Conservation (phyloP, 2,797 vertebrate genomes). For the Notamacropus eugenii region DNA sequence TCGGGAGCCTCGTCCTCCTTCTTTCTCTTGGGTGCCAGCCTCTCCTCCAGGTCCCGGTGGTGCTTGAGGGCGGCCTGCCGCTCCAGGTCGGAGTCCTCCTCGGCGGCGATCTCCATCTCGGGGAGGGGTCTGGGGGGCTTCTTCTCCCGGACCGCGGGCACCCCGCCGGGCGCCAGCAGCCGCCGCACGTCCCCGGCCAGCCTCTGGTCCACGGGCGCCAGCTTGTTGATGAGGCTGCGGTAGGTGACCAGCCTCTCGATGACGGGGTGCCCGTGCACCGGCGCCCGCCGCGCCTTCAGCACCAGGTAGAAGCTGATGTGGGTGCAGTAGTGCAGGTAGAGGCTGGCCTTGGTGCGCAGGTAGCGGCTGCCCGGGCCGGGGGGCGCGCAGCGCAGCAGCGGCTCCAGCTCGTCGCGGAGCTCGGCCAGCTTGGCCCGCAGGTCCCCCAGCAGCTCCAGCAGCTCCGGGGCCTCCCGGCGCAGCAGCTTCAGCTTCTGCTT, state of each 20-base stretch:
- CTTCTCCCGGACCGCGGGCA: neutral
- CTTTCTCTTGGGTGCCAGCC: constrained; percentile 90
- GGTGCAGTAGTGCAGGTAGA: constrained; percentile 97
- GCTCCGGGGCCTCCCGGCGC: constrained; percentile 95
- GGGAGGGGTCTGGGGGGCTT: too few species aligned
- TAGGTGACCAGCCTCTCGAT: constrained; percentile 94
- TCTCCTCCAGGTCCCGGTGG: constrained; percentile 88
- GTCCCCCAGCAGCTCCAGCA: constrained; percentile 95
- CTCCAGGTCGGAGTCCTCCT: constrained; percentile 85
- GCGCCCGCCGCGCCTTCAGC: constrained; percentile 92
- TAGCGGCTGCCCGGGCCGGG: constrained; percentile 92
- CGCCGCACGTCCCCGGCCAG: constrained; percentile 88
- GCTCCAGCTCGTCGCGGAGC: constrained; percentile 92
- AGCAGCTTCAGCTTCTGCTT: constrained; percentile 96
- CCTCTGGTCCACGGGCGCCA: constrained; percentile 88
- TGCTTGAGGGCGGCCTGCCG: constrained; percentile 90
- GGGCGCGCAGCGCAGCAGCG: constrained; percentile 89
- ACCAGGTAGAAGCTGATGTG: constrained; percentile 98
- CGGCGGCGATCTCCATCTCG: too few species aligned
- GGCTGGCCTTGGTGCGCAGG: constrained; percentile 92
- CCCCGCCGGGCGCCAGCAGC: constrained; percentile 84
- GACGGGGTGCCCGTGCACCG: constrained; percentile 93
- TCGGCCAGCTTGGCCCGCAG: constrained; percentile 93
- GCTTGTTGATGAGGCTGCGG: constrained; percentile 94
- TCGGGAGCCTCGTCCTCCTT: constrained; percentile 60